Base-by-base conservation (phyloP, 2,797 vertebrate genomes). In the Lagothrix lagotricha region DNA sequence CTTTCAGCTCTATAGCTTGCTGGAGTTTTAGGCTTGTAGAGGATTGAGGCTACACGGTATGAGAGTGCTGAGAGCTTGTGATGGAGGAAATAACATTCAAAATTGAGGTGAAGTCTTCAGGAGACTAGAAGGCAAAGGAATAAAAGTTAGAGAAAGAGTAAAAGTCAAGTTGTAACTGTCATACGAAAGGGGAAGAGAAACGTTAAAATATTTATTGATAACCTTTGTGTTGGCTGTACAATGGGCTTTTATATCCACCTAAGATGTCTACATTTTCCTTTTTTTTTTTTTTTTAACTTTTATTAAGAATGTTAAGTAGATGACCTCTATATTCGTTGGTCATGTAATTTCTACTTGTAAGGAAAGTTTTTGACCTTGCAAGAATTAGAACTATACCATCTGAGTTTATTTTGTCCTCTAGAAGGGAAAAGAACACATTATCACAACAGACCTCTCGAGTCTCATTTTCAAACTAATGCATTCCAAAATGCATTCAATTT, bases 401-500 rank as follows among this genome's bases (percentile, higher is more conserved):
- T 83, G 79, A 96, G 90, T 98, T 97, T 97, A 73, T 97, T 98
- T 98, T 98, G 96, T 93, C 93, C 88, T 98, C 95, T 96, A 96
- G 97, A 82, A 93, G 93, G 79, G 90, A 97, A 77, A 98, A 50
- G 84, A 97, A 97, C 93, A 94, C 67, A 96, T 98, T 91, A 92
- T 91, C 57, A 96, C 88, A 96, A 97, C 95, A 97, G 90, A 98
- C 92, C 93, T 98, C 98, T 96, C 95, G 96, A 98, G 97, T 98
- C 84, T 94, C 83, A 97, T 98, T 98, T 98, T 98, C 97, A 98
- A 90, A 93, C 97, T 98, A 98, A 98, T 97, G 91, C 82, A 94
- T 97, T 98, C 97, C 97, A 97, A 97, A 97, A 97, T 92, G 93
- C 72, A 97, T 98, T 98, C 97, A 97, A 82, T 98, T 97, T 98